Conservation (phyloP, 1,140 invertebrate genomes). For the Drosophila pseudoananassae region DNA sequence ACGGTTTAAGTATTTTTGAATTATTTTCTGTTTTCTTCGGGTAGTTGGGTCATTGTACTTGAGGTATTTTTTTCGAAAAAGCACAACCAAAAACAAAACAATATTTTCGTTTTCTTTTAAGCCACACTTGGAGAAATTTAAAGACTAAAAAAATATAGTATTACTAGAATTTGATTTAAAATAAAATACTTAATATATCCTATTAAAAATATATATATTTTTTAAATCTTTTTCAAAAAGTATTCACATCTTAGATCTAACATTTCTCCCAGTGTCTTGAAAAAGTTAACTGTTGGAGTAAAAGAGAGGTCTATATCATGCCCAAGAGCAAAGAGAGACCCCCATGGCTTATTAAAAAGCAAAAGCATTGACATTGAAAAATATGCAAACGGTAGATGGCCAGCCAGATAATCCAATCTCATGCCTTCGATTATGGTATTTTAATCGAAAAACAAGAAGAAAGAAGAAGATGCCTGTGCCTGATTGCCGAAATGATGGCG, state of each 20-base stretch:
- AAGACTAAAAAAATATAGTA: background rate
- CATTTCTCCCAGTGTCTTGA: background rate
- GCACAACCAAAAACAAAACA: slow-evolving; percentile 9
- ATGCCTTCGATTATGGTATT: background rate
- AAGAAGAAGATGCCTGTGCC: slow-evolving; percentile 5
- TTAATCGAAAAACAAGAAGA: slow-evolving; percentile 7
- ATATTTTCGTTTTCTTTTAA: slow-evolving; percentile 54
- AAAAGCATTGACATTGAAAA: slow-evolving; percentile 82
- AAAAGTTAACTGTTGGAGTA: background rate
- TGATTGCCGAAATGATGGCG: slow-evolving; percentile 1
- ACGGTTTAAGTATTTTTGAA: slow-evolving; percentile 45
- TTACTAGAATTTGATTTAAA: background rate
- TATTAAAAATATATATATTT: background rate
- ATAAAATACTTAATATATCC: background rate
- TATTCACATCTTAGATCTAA: background rate
- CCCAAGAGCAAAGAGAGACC: slow-evolving; percentile 10
- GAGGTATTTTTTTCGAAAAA: slow-evolving; percentile 1
- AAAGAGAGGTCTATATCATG: slow-evolving; percentile 2
- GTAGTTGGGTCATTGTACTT: slow-evolving; percentile 70
- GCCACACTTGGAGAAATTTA: background rate
- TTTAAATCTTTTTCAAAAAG: background rate
- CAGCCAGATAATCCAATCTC: slow-evolving; percentile 13
- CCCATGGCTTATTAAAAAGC: slow-evolving; percentile 64
- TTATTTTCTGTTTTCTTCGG: background rate
- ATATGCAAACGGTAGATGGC: slow-evolving; percentile 57